Conservation (phyloP, 2,113 vertebrate species). For the Herpailurus yagouaroundi region DNA sequence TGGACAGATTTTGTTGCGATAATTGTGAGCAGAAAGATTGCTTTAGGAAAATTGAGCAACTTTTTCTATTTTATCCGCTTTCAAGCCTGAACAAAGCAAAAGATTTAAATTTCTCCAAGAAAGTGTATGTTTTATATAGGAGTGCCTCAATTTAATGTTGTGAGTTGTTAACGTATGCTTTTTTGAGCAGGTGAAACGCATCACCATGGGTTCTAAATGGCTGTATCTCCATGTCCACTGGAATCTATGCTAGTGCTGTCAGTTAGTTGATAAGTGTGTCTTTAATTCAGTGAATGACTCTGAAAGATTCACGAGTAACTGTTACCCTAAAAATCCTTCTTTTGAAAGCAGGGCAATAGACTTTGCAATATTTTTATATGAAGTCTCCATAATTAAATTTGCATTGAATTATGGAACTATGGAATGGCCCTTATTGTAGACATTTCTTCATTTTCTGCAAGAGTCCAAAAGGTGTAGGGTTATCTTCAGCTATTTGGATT, state of each 20-base stretch:
- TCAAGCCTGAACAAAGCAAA: neutral
- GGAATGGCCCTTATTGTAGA: neutral
- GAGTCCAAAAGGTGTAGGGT: neutral
- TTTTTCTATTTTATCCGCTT: neutral
- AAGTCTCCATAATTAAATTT: neutral
- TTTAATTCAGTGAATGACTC: neutral
- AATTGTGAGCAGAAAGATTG: neutral
- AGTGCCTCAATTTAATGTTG: neutral
- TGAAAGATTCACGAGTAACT: neutral
- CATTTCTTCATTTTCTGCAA: neutral
- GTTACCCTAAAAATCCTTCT: neutral
- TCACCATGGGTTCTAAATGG: neutral
- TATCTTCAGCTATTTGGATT: neutral
- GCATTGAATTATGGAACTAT: neutral
- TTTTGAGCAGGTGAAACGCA: neutral
- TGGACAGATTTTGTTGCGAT: neutral
- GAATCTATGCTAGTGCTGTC: neutral
- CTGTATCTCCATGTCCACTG: neutral
- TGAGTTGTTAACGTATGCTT: neutral
- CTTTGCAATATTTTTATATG: neutral
- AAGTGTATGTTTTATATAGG: neutral
- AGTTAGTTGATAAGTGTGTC: accelerated
- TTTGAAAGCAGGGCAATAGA: neutral
- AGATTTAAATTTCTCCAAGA: neutral
- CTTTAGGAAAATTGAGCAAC: neutral